Evolutionary conservation across 2,113 vertebrate species (phyloP), one percentile per base, ranked within the genome.

Genomic region (Leucopternis melanops): DNA sequence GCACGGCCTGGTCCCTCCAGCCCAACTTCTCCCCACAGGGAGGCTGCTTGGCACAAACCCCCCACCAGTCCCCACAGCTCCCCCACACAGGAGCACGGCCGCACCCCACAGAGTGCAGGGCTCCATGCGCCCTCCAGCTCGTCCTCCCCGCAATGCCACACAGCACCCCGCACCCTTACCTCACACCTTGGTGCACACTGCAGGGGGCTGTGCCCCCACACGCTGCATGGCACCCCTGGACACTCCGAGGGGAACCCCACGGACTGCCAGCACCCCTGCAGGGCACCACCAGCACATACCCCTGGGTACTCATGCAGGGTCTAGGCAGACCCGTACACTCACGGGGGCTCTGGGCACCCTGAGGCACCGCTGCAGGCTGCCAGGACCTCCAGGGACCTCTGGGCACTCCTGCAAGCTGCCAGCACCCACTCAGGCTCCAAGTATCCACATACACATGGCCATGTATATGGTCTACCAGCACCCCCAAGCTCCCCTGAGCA

Each of bases 211-310:
- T 22, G 10, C 5, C 16, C 29, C 14, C 5, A 15, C 7, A 0
- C 8, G 5, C 27, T 1, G 42, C 67, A 21, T 3, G 4, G 38
- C 78, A 50, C 17, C 13, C 36, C 40, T 26, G 8, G 29, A 32
- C 44, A 38, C 65, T 7, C 20, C 4, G 1, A 18, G 31, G 17
- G 7, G 11, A 52, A 3, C 32, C 36, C 19, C 14, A 0, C 0
- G 1, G 18, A 6, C 18, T 31, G 14, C 40, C 69, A 31, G 18
- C 50, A 36, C 8, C 38, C 78, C 42, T 3, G 7, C 20, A 25
- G 5, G 49, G 61, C 57, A 66, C 2, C 3, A 34, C 34, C 34
- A 57, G n/a, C 72, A 59, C 10, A 0, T 5, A 8, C 1, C 79
- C 21, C 38, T 8, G 19, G 45, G 77, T 50, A 65, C 45, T 17